A percentile compares a stretch with the other conserved stretches of the same genome.
Conservation (phyloP, 2,888 invertebrate genomes). For the Drosophila robusta region DNA sequence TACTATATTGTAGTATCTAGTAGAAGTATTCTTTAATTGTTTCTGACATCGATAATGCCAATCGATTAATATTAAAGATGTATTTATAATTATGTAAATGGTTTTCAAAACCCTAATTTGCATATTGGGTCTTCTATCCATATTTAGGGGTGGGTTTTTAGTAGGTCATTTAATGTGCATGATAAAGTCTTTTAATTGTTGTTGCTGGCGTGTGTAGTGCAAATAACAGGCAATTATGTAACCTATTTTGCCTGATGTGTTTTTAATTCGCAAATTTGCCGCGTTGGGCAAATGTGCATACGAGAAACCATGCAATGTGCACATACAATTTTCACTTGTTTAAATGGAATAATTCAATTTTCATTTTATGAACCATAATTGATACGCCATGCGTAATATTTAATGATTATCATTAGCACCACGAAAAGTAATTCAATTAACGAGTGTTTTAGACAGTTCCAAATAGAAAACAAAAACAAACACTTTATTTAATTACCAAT, state of each 20-base stretch:
- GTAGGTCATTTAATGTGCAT: constrained; percentile 1
- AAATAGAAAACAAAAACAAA: neutral
- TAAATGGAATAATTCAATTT: constrained; percentile 2
- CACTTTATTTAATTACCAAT: neutral
- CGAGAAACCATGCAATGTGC: neutral
- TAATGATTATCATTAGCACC: neutral
- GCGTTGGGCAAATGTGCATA: neutral
- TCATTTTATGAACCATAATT: neutral
- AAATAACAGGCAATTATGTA: neutral
- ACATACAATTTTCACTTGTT: neutral
- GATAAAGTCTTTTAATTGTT: neutral
- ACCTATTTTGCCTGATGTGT: constrained; percentile 1
- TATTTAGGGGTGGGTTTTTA: neutral
- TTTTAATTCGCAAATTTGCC: constrained; percentile 2
- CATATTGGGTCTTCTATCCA: neutral
- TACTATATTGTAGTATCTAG: too few species aligned
- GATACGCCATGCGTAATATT: neutral
- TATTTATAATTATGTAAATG: too few species aligned
- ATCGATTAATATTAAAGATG: too few species aligned
- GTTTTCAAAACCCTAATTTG: neutral
- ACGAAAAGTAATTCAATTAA: neutral
- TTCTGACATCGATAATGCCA: too few species aligned
- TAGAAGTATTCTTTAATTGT: too few species aligned
- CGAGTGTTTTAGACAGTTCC: neutral
- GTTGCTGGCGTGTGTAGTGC: neutral